A percentile compares a stretch with the other conserved stretches of the same genome.
phyloP scores from a whole-genome alignment of 2,113 vertebrate species.

The Baryphthengus martii region DNA sequence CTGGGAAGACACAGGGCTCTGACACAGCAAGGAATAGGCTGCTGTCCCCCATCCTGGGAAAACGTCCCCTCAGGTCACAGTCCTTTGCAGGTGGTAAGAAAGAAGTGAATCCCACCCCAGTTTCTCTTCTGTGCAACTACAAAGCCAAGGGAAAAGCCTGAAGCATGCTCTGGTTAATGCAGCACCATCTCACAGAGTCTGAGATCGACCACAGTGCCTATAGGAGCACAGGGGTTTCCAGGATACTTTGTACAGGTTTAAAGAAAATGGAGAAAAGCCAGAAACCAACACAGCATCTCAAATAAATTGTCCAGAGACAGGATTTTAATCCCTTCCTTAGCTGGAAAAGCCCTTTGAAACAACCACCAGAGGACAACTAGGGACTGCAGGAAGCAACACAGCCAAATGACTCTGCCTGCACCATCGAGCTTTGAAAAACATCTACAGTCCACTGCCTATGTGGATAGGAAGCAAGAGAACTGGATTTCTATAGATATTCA shows the following conservation, averaged over 20 bases:
- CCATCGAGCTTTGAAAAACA: not conserved
- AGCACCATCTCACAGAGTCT: rapidly evolving
- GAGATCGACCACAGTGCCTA: not conserved
- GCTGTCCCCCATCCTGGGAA: not conserved
- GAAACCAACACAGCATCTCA: not conserved
- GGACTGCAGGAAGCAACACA: not conserved
- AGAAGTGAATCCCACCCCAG: not conserved
- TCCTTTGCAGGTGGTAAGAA: not conserved
- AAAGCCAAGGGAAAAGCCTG: not conserved
- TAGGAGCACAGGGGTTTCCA: not conserved
- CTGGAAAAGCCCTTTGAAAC: not conserved
- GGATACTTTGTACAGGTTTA: not conserved
- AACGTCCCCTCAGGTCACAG: not conserved
- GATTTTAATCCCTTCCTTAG: not conserved
- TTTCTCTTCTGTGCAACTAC: not conserved
- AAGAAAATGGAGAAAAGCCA: not conserved
- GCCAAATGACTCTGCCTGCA: not conserved
- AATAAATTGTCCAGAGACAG: not conserved
- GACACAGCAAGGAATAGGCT: not conserved
- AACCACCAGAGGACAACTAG: not conserved
- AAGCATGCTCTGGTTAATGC: not conserved
- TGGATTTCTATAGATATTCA: not conserved
- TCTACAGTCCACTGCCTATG: not conserved
- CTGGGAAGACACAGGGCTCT: not conserved
- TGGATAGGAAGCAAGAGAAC: not conserved